These are phyloP conservation scores for Microtus montanus DNA, from an alignment of 2,113 vertebrate species.

Conservation along the genomic window DNA sequence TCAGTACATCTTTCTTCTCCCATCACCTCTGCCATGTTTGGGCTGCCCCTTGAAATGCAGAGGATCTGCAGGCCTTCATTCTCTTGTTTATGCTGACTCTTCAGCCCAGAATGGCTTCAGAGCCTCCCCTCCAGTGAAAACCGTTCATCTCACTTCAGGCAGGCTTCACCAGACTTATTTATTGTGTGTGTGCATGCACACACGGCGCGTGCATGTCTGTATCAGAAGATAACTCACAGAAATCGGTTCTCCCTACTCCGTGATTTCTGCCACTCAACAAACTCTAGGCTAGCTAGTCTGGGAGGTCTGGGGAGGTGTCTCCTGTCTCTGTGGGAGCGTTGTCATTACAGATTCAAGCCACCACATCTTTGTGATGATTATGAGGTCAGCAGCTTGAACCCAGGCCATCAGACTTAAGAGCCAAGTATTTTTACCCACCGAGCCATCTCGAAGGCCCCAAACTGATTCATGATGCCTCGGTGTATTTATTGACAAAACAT, in stretches of 20 bases:
- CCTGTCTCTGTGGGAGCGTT: background rate
- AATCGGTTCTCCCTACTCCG: background rate
- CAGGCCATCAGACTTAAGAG: background rate
- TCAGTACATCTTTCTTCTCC: background rate
- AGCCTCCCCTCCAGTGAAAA: background rate
- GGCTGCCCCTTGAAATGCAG: background rate
- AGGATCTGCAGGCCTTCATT: background rate
- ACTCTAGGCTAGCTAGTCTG: background rate
- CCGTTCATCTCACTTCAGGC: background rate
- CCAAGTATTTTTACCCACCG: background rate
- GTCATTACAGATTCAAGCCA: background rate
- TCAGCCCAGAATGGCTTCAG: background rate
- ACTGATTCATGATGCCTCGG: background rate
- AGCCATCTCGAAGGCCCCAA: background rate
- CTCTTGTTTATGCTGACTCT: background rate
- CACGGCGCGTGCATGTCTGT: too few relatives aligned
- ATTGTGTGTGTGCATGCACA: background rate
- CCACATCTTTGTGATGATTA: background rate
- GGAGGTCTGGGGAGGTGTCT: background rate
- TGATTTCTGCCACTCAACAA: background rate
- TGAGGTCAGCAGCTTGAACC: background rate
- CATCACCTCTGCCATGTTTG: accelerated
- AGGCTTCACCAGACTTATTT: background rate
- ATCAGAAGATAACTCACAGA: background rate
- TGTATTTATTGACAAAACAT: background rate